Percentiles rank a stretch among this genome's conserved stretches.
phyloP scores from a whole-genome alignment of 1,140 invertebrate genomes.

The Pogonognathellus flavescens region DNA sequence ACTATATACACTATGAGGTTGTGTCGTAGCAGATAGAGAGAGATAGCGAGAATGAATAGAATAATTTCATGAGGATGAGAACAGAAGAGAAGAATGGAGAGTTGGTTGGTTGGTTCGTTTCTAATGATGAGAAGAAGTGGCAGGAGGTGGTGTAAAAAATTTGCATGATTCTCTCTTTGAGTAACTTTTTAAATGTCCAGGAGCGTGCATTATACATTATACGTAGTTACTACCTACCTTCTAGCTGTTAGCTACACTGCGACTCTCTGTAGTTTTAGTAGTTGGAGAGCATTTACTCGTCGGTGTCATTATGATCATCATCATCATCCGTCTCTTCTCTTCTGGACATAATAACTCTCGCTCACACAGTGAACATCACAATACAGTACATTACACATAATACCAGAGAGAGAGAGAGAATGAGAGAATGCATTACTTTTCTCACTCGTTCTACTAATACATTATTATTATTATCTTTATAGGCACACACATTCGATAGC shows the following conservation, averaged over 20 bases:
- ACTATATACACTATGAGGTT: no score
- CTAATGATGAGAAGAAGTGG: conserved; percentile 46
- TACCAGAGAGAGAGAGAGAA: not conserved
- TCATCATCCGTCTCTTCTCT: conserved; percentile 43
- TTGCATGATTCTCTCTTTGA: conserved; percentile 52
- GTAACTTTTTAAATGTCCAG: conserved; percentile 50
- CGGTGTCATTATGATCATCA: conserved; percentile 45
- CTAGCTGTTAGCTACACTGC: not conserved
- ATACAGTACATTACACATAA: not conserved
- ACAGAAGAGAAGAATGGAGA: conserved; percentile 24
- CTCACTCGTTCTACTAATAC: not conserved
- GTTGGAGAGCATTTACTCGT: conserved; percentile 37
- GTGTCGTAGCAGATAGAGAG: not conserved
- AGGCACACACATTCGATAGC: no score
- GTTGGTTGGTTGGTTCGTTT: conserved; percentile 6
- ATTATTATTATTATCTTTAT: no score
- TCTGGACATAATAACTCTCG: conserved; percentile 34
- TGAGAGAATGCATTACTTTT: conserved; percentile 14
- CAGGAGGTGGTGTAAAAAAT: conserved; percentile 50
- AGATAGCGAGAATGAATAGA: not conserved
- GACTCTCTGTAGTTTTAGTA: conserved; percentile 21
- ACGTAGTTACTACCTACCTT: not conserved
- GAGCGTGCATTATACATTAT: conserved; percentile 44
- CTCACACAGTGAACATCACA: conserved; percentile 19
- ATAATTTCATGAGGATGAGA: not conserved